A percentile compares a stretch with the other conserved stretches of the same genome.
Conservation (phyloP, 2,888 invertebrate species). For the Drosophila anomalipes region DNA sequence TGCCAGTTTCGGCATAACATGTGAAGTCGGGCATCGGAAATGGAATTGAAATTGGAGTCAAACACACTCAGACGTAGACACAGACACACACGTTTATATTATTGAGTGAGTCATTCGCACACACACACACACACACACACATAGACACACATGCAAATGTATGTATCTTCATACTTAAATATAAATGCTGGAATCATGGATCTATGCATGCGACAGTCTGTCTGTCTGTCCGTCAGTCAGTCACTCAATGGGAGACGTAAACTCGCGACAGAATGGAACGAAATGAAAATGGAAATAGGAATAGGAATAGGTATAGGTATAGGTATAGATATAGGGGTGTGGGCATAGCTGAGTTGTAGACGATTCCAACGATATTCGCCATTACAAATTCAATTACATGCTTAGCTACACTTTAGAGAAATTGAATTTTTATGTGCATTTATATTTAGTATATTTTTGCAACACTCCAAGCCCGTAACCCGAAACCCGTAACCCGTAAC, state of each 20-base stretch:
- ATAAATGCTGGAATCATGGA: conserved; percentile 32
- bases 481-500: conserved; percentile 6
- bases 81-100: conserved; percentile 22
- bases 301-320: conserved; percentile 1
- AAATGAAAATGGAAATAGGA: conserved; percentile 21
- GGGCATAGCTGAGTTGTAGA: conserved; percentile 34
- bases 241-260: conserved; percentile 69
- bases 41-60: conserved; percentile 61
- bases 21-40: conserved; percentile 38
- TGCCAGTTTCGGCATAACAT: conserved; percentile 34
- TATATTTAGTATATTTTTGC: conserved; percentile 75
- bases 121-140: conserved; percentile 44
- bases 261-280: conserved; percentile 73
- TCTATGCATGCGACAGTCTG: conserved; percentile 62
- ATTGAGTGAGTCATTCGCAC: conserved; percentile 16
- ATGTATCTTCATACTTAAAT: background rate
- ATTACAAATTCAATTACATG: conserved; percentile 84
- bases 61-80: conserved; percentile 32
- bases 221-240: conserved; percentile 31
- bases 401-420: conserved; percentile 83
- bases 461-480: conserved; percentile 38
- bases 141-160: conserved; percentile 28
- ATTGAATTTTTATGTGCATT: conserved; percentile 81
- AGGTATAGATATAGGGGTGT: background rate
- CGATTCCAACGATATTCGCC: conserved; percentile 76